Percentiles rank a stretch among this genome's conserved stretches.
These are phyloP conservation scores for Blastomussa wellsi DNA, from an alignment of 92 coral and sea anemone genomes.

Conservation along the genomic window DNA sequence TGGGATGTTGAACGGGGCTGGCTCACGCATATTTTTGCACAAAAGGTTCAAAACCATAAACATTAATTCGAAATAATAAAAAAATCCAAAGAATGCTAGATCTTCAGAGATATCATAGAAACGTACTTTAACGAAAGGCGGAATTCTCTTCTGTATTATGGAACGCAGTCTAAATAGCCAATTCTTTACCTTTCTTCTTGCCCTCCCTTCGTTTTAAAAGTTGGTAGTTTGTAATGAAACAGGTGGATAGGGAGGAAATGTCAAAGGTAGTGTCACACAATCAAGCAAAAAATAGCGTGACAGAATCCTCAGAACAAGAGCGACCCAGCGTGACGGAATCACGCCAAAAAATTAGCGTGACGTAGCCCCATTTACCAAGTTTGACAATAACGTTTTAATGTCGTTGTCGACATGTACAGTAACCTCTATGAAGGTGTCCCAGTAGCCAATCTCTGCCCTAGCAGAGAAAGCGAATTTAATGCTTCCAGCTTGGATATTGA, in stretches of 20 bases:
- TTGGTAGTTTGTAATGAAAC: not conserved
- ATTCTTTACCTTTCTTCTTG: not conserved
- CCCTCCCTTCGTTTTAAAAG: not conserved
- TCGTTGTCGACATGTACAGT: not conserved
- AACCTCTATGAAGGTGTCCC: constrained; percentile 40
- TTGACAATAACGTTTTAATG: not conserved
- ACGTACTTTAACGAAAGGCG: no score
- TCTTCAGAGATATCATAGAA: no score
- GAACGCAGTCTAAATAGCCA: not conserved
- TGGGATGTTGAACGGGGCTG: not conserved
- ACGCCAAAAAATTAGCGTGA: not conserved
- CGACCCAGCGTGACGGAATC: not conserved
- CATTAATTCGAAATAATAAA: no score
- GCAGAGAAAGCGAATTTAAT: constrained; percentile 71
- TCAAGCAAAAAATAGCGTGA: not conserved
- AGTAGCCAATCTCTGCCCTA: constrained; percentile 33
- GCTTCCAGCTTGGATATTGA: constrained; percentile 51
- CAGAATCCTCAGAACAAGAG: not conserved
- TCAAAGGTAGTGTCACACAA: not conserved
- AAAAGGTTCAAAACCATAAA: no score
- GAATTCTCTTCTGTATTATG: no score
- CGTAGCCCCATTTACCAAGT: not conserved
- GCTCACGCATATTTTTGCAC: not conserved
- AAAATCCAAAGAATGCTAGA: no score
- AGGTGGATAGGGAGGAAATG: not conserved